Percentiles rank a stretch among this genome's conserved stretches.
These are phyloP conservation scores for Zaprionus kolodkinae DNA, from an alignment of 1,140 invertebrate genomes.

Conservation along the genomic window DNA sequence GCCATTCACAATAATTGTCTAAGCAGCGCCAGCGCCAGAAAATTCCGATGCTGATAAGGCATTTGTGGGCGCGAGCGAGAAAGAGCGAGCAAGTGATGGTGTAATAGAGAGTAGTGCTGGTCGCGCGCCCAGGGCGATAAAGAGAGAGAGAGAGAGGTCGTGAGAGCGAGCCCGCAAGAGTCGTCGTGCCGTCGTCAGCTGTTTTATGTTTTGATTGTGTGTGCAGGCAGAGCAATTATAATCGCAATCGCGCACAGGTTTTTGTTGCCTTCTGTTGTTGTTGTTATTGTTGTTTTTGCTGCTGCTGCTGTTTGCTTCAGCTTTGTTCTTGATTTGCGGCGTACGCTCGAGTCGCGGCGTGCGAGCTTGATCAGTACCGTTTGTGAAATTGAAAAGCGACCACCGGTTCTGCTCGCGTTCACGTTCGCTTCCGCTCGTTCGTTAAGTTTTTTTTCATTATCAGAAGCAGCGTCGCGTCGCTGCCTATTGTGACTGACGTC, in stretches of 20 bases:
- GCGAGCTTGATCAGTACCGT: conserved; percentile 67
- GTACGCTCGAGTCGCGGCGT: background rate
- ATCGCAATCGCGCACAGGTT: conserved; percentile 58
- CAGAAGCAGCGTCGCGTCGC: conserved; percentile 4
- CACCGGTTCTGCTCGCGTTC: conserved; percentile 28
- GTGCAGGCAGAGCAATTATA: conserved; percentile 35
- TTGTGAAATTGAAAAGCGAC: conserved; percentile 69
- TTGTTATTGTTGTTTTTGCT: background rate
- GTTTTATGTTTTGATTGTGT: conserved; percentile 77
- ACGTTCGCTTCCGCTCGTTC: conserved; percentile 7
- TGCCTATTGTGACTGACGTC: conserved; percentile 25
- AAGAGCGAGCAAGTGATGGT: conserved; percentile 9
- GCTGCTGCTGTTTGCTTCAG: conserved; percentile 28
- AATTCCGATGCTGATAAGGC: conserved; percentile 71
- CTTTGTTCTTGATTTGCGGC: conserved; percentile 47
- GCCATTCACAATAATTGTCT: conserved; percentile 24
- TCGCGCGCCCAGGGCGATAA: background rate
- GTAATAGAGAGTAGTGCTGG: background rate
- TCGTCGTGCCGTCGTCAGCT: conserved; percentile 57
- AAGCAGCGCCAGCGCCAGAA: conserved; percentile 36
- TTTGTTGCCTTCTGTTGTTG: background rate
- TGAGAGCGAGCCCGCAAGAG: conserved; percentile 18
- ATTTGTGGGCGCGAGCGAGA: conserved; percentile 24
- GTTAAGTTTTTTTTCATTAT: conserved; percentile 24
- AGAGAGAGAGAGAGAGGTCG: conserved; percentile 8